Percentiles rank a stretch among this genome's conserved stretches.
These are phyloP conservation scores for Drosophila helvetica DNA, from an alignment of 2,888 invertebrate genomes.

Conservation along the genomic window DNA sequence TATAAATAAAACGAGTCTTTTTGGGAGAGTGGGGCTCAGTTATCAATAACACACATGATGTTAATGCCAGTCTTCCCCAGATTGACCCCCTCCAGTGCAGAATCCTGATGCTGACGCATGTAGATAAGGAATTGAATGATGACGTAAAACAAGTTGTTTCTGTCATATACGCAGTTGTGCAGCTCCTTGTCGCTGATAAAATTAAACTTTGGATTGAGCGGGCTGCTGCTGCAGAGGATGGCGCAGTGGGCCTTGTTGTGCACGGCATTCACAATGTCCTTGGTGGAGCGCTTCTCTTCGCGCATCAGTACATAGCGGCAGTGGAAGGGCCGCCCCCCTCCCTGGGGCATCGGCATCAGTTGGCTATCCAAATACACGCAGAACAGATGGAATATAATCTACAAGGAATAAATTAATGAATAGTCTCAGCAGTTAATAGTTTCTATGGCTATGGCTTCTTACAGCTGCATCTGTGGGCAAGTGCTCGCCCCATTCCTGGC, in stretches of 20 bases:
- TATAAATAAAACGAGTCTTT: constrained; percentile 13
- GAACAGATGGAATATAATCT: constrained; percentile 93
- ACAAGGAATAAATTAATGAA: constrained; percentile 23
- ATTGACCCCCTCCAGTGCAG: constrained; percentile 91
- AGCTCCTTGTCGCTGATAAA: constrained; percentile 86
- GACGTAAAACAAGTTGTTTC: constrained; percentile 95
- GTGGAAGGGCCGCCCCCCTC: constrained; percentile 87
- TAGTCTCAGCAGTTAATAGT: neutral
- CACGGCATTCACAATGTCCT: constrained; percentile 81
- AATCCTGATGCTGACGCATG: constrained; percentile 89
- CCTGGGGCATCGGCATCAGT: constrained; percentile 88
- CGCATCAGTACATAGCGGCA: constrained; percentile 84
- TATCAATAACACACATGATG: constrained; percentile 91
- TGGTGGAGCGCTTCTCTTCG: constrained; percentile 82
- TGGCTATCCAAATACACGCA: constrained; percentile 94
- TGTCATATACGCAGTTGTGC: constrained; percentile 89
- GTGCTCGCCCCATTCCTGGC: constrained; percentile 91
- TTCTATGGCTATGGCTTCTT: constrained; percentile 61
- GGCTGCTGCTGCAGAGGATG: constrained; percentile 81
- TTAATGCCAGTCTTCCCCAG: constrained; percentile 92
- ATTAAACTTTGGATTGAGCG: constrained; percentile 83
- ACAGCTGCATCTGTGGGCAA: constrained; percentile 95
- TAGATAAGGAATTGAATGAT: constrained; percentile 92
- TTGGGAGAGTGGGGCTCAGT: constrained; percentile 59
- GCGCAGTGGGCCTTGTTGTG: constrained; percentile 83